A percentile compares a stretch with the other conserved stretches of the same genome.
Conservation (phyloP, 2,888 invertebrate species). For the Agrenia bidenticulata region DNA sequence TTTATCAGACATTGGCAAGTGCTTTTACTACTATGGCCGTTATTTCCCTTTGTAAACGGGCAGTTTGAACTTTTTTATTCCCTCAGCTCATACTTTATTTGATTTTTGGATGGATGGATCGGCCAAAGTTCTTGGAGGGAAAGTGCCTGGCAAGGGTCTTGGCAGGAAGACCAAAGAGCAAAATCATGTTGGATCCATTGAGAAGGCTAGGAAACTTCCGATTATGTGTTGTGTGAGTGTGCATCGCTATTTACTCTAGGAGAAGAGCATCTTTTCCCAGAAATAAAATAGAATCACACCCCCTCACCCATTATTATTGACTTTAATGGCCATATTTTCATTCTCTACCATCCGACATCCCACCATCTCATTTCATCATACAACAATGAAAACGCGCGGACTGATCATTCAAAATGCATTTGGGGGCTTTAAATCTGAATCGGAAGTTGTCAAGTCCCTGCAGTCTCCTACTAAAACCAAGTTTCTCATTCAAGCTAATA, state of each 20-base stretch:
- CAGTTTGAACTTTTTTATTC: conserved; percentile 6
- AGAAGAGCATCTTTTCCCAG: background rate
- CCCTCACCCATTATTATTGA: conserved; percentile 10
- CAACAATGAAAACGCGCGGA: conserved; percentile 10
- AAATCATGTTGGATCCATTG: conserved; percentile 47
- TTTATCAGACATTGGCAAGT: background rate
- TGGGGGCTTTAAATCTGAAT: too few relatives aligned
- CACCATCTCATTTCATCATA: conserved; percentile 26
- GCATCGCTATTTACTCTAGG: too few relatives aligned
- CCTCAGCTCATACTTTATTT: conserved; percentile 6
- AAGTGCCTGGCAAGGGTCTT: background rate
- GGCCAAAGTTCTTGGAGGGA: background rate
- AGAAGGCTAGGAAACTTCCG: conserved; percentile 28
- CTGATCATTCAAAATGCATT: too few relatives aligned
- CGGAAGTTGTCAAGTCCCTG: too few relatives aligned
- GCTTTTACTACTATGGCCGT: background rate
- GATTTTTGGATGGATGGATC: background rate
- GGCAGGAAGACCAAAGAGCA: conserved; percentile 45
- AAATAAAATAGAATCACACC: background rate
- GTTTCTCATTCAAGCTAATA: too few relatives aligned
- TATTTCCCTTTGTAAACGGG: conserved; percentile 1
- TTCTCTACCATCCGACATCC: conserved; percentile 21
- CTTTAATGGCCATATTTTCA: conserved; percentile 27
- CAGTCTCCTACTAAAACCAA: too few relatives aligned
- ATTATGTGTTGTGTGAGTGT: background rate